Percentiles rank a stretch among this genome's conserved stretches.
These are phyloP conservation scores for Hexactinellida sp. DNA, from an alignment of 37 sponge, comb jelly and placozoan species.

Conservation along the genomic window DNA sequence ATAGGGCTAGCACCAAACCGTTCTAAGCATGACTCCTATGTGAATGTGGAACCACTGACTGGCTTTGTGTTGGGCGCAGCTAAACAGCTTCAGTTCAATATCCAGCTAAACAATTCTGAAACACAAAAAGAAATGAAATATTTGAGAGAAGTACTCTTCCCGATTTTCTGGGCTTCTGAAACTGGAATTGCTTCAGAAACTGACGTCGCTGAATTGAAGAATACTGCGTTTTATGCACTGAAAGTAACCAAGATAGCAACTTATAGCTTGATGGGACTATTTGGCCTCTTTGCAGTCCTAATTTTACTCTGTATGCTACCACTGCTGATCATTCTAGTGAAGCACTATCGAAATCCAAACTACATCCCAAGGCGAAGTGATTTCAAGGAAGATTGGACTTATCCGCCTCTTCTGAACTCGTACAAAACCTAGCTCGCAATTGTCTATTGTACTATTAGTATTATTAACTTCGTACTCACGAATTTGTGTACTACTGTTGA, in stretches of 20 bases:
- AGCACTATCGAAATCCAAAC: background rate
- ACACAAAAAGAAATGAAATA: conserved; percentile 7
- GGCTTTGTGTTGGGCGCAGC: conserved; percentile 51
- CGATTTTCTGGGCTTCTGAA: conserved; percentile 42
- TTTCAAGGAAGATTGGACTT: background rate
- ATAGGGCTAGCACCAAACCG: conserved; percentile 37
- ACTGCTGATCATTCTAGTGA: background rate
- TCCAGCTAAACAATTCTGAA: conserved; percentile 19
- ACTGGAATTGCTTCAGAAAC: conserved; percentile 23
- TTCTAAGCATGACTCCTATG: conserved; percentile 38
- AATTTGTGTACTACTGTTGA: background rate
- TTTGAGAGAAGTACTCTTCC: conserved; percentile 30
- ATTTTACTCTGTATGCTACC: background rate
- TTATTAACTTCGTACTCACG: background rate
- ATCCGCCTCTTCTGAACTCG: background rate
- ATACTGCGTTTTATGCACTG: background rate
- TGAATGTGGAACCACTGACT: conserved; percentile 65
- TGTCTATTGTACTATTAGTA: background rate
- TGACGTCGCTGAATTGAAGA: conserved; percentile 42
- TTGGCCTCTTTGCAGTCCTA: background rate
- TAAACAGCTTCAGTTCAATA: conserved; percentile 61
- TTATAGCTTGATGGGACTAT: background rate
- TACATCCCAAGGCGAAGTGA: background rate
- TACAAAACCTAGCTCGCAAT: background rate
- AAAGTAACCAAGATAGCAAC: background rate